These are phyloP conservation scores for Drosophila saltans DNA, from an alignment of 1,140 invertebrate species.

Conservation along the genomic window DNA sequence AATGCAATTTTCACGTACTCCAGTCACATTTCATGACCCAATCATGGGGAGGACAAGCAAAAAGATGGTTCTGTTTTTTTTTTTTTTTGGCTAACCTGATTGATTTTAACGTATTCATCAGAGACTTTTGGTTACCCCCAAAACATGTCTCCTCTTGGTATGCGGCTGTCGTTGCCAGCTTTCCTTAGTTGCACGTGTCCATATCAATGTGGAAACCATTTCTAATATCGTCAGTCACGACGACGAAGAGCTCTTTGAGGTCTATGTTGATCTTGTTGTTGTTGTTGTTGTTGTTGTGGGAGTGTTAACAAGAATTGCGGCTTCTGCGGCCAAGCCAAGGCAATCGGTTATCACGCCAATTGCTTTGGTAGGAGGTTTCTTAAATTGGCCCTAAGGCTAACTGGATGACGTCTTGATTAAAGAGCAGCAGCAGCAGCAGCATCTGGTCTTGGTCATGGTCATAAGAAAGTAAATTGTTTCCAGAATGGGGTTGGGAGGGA, in stretches of 20 bases:
- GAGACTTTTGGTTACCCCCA: background rate
- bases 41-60: conserved; percentile 20
- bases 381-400: conserved; percentile 20
- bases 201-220: conserved; percentile 31
- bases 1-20: conserved; percentile 76
- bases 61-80: conserved; percentile 25
- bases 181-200: conserved; percentile 39
- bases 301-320: conserved; percentile 18
- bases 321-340: conserved; percentile 7
- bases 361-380: conserved; percentile 6
- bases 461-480: background rate
- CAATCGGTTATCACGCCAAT: conserved; percentile 23
- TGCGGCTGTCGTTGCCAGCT: conserved; percentile 43
- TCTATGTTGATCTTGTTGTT: conserved; percentile 13
- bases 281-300: background rate
- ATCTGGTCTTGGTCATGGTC: conserved; percentile 12
- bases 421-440: background rate
- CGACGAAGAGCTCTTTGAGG: conserved; percentile 10
- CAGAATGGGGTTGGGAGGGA: background rate
- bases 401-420: conserved; percentile 20
- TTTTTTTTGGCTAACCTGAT: conserved; percentile 61
- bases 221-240: conserved; percentile 36
- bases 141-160: conserved; percentile 22
- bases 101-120: conserved; percentile 73
- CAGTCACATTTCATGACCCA: conserved; percentile 59